phyloP scores from a whole-genome alignment of 1,140 invertebrate genomes.

The Microplitis demolitor region DNA sequence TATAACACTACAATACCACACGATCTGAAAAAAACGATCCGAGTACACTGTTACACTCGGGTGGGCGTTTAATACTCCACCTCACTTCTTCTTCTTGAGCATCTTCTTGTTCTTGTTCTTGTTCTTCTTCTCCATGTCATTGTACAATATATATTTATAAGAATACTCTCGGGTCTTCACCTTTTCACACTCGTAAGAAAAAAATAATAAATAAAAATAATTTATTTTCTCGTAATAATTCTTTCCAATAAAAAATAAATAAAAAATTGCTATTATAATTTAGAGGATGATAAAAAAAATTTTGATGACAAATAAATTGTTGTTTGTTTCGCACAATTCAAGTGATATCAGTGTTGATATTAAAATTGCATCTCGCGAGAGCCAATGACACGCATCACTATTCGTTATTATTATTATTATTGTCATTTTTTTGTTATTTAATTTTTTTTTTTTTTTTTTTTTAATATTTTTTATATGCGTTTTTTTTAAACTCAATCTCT shows the following conservation, averaged over 20 bases:
- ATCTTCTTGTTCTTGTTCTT: too few species aligned
- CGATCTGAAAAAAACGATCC: too few species aligned
- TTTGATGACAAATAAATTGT: background rate
- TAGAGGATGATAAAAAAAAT: background rate
- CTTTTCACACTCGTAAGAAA: too few species aligned
- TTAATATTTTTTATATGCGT: background rate
- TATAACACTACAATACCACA: too few species aligned
- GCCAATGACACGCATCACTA: conserved; percentile 12
- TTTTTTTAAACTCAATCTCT: conserved; percentile 16
- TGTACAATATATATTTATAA: too few species aligned
- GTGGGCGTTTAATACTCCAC: background rate
- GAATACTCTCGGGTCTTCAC: too few species aligned
- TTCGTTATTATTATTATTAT: conserved; percentile 1
- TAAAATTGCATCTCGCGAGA: conserved; percentile 3
- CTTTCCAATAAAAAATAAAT: too few species aligned
- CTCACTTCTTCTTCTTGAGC: too few species aligned
- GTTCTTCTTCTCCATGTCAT: too few species aligned
- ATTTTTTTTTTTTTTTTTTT: background rate
- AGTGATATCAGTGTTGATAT: conserved; percentile 1
- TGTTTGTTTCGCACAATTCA: background rate
- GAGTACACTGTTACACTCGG: background rate
- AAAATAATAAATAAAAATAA: too few species aligned
- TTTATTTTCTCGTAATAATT: too few species aligned
- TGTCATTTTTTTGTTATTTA: background rate
- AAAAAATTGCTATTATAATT: too few species aligned